Percentiles rank a stretch among this genome's conserved stretches.
Evolutionary conservation across 2,888 invertebrate genomes (phyloP).

Genomic region (Xylophagus ater): DNA sequence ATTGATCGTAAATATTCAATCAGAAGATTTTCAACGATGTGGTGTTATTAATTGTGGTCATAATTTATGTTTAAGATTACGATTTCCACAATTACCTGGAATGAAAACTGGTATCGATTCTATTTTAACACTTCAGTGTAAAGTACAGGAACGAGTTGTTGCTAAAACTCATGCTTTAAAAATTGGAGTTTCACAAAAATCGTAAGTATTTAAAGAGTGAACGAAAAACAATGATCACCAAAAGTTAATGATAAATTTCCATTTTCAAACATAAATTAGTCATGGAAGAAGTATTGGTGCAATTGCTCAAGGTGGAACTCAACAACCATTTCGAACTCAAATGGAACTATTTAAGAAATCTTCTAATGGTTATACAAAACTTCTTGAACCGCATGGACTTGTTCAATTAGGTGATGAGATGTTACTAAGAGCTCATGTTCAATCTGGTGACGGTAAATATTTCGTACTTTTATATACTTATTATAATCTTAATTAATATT

Average conservation of each 20-base stretch:
- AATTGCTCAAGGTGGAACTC: constrained; percentile 45
- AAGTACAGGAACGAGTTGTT: constrained; percentile 43
- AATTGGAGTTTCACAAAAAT: constrained; percentile 37
- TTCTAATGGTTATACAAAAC: constrained; percentile 41
- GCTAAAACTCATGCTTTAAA: constrained; percentile 41
- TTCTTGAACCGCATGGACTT: constrained; percentile 41
- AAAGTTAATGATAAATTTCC: not conserved
- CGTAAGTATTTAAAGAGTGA: constrained; percentile 34
- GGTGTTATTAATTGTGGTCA: constrained; percentile 42
- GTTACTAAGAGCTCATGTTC: constrained; percentile 42
- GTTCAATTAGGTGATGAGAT: constrained; percentile 49
- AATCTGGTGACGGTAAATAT: constrained; percentile 44
- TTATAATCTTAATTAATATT: not conserved
- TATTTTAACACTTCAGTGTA: constrained; percentile 45
- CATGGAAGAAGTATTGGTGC: constrained; percentile 33
- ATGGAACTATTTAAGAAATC: constrained; percentile 42
- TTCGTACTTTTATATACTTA: not conserved
- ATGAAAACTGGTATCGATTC: constrained; percentile 44
- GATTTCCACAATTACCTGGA: constrained; percentile 45
- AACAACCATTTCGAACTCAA: constrained; percentile 44
- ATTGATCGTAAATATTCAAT: constrained; percentile 38
- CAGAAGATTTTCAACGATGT: constrained; percentile 42
- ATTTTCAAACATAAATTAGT: constrained; percentile 19
- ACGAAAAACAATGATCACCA: constrained; percentile 14
- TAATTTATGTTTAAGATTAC: constrained; percentile 44